A percentile compares a stretch with the other conserved stretches of the same genome.
These are phyloP conservation scores for Pelodiscus sinensis DNA, from an alignment of 2,113 vertebrate genomes.

Conservation along the genomic window DNA sequence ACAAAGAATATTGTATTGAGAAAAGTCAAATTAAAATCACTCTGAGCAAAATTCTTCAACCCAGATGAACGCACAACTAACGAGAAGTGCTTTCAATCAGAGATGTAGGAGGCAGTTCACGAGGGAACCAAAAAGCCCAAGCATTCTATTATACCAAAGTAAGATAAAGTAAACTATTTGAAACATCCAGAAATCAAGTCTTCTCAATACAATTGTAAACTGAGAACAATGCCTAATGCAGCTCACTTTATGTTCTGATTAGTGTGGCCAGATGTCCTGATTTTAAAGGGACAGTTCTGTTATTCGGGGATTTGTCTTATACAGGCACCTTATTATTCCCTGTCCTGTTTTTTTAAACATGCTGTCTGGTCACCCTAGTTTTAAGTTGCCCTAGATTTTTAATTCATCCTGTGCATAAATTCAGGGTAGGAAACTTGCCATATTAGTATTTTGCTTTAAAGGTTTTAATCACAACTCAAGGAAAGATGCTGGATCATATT, in stretches of 20 bases:
- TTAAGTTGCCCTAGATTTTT: neutral
- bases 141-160: accelerated
- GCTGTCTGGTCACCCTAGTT: too few species aligned
- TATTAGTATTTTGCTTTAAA: accelerated
- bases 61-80: accelerated
- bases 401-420: accelerated
- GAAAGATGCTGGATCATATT: accelerated
- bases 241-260: accelerated
- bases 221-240: neutral
- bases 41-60: accelerated
- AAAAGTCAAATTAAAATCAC: neutral
- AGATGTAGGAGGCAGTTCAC: accelerated
- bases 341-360: too few species aligned
- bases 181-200: neutral
- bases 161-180: neutral
- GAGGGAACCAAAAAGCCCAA: neutral
- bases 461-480: accelerated
- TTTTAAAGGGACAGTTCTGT: too few species aligned
- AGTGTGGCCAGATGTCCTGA: too few species aligned
- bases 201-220: accelerated
- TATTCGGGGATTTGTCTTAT: too few species aligned
- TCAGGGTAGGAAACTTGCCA: accelerated
- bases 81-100: neutral
- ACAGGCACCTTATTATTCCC: too few species aligned
- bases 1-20: neutral